Evolutionary conservation across 2,797 vertebrate genomes (phyloP).

Genomic region (Macropodus opercularis): DNA sequence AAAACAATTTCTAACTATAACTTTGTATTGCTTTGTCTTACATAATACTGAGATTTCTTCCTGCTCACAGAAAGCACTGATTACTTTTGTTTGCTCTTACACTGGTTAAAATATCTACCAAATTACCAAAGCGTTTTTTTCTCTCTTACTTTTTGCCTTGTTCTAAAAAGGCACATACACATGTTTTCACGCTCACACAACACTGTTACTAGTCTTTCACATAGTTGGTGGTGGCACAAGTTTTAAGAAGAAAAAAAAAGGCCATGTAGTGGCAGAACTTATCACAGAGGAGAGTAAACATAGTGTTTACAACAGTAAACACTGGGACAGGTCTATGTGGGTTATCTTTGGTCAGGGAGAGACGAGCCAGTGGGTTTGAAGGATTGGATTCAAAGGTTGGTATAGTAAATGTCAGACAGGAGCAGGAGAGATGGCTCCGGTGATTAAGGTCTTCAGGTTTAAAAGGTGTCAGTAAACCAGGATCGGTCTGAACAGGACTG

Average conservation of each 20-base stretch:
- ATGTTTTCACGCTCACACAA: slow-evolving; percentile 31
- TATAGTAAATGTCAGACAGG: slow-evolving; percentile 44
- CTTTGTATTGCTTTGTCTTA: slow-evolving; percentile 82
- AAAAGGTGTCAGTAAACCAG: no score
- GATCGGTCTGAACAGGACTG: slow-evolving; percentile 55
- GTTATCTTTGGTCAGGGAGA: slow-evolving; percentile 84
- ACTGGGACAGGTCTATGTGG: slow-evolving; percentile 56
- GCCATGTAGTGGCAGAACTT: slow-evolving; percentile 67
- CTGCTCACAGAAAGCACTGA: slow-evolving; percentile 56
- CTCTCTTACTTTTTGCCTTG: slow-evolving; percentile 43
- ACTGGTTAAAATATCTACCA: slow-evolving; percentile 41
- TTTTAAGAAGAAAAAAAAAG: slow-evolving; percentile 6
- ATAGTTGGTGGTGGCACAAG: slow-evolving; percentile 60
- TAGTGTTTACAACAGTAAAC: no score
- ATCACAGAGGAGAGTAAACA: slow-evolving; percentile 73
- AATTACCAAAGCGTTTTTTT: slow-evolving; percentile 16
- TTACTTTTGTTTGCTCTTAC: slow-evolving; percentile 48
- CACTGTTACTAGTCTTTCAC: slow-evolving; percentile 60
- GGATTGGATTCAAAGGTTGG: slow-evolving; percentile 67
- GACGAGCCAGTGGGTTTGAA: slow-evolving; percentile 60
- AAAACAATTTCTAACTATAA: slow-evolving; percentile 67
- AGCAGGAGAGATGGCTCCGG: slow-evolving; percentile 55
- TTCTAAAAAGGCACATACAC: slow-evolving; percentile 61
- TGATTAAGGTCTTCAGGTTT: slow-evolving; percentile 67
- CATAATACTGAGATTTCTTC: slow-evolving; percentile 79